Base-by-base conservation (phyloP, 2,113 vertebrate genomes). In the Salvelinus sp. region DNA sequence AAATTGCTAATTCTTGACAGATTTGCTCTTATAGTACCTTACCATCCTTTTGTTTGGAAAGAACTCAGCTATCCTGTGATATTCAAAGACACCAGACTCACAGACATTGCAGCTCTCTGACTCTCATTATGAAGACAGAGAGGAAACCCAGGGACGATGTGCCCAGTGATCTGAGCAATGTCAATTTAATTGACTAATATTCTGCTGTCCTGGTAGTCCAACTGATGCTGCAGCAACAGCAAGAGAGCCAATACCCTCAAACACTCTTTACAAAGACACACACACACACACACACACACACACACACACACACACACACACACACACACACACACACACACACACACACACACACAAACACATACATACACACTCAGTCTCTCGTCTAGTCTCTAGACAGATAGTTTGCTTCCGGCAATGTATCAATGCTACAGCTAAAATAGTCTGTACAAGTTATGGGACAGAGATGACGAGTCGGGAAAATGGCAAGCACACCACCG, bases 171-270 rank as follows among this genome's bases (percentile, higher is more conserved):
- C 14, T 4, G 54, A 18, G 4, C 54, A 62, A 50, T 75, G 83
- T 78, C 82, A 76, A 79, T 86, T 83, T 83, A 76, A 80, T 83
- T 75, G 76, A 84, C 79, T 86, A 73, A 81, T 82, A 57, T 20
- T 20, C 16, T 57, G 77, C 73, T 44, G 38, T 44, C 72, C 78
- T 72, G 72, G 77, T 68, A 81, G 82, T 83, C 80, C 81, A 79
- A 18, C 80, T 78, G 79, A 73, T 80, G 69, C 47, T 79, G 57
- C 58, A 78, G 75, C 48, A 33, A 50, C 64, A 57, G 73, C 28
- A 47, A 28, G 22, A 69, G 68, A 4, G 9, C 38, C 38, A 44
- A 12, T 2, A 10, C 38, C 9, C 2, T 44, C 38, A 44, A 44
- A 44, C 38, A 9, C 38, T 2, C 38, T 44, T 44, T 44, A 44